Conservation (phyloP, 2,797 vertebrate species). For the Pachyuromys duprasi region DNA sequence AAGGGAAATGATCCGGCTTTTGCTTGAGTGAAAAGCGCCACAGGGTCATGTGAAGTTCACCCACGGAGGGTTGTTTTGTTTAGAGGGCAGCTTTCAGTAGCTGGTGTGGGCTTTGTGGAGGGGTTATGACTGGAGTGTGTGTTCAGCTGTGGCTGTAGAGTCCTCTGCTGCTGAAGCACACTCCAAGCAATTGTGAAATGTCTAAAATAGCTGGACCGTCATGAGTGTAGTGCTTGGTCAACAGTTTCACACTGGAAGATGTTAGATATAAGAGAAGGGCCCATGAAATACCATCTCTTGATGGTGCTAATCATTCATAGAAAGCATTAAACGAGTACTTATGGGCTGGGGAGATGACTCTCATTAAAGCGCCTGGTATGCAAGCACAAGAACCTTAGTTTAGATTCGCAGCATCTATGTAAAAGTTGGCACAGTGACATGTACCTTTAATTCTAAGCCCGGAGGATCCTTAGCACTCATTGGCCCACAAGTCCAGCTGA, state of each 20-base stretch:
- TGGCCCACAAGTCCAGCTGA: background rate
- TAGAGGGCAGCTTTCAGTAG: background rate
- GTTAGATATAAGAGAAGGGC: background rate
- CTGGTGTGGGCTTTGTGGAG: background rate
- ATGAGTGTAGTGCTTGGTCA: background rate
- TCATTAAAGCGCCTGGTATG: background rate
- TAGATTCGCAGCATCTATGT: background rate
- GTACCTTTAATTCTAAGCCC: background rate
- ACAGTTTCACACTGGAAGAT: background rate
- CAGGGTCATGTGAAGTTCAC: background rate
- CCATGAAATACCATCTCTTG: background rate
- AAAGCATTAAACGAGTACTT: background rate
- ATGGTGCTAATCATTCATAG: background rate
- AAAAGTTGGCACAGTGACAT: background rate
- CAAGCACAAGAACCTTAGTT: background rate
- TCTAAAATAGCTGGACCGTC: background rate
- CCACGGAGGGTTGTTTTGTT: background rate
- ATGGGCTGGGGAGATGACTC: background rate
- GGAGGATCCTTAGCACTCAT: background rate
- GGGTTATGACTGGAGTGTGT: background rate
- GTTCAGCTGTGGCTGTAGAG: background rate
- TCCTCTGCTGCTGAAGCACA: background rate
- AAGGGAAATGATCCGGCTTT: background rate
- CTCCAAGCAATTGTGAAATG: background rate
- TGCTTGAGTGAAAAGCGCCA: background rate